Evolutionary conservation across 2,888 invertebrate genomes (phyloP).

Genomic region (Hydrotaea cyrtoneurina): DNA sequence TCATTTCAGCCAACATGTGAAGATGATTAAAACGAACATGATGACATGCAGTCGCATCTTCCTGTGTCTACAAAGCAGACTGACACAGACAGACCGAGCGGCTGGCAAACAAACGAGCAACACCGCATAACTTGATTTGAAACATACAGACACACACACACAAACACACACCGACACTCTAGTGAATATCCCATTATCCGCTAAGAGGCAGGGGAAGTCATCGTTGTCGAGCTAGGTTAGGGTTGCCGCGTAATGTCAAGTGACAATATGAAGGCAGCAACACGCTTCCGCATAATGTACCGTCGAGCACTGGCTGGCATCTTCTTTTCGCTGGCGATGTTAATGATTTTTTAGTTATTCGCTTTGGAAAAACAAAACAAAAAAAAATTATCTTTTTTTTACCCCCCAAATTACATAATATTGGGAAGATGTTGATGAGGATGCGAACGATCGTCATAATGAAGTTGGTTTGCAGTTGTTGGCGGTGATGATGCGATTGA

Average conservation of each 20-base stretch:
- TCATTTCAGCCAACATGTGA: slow-evolving; percentile 36
- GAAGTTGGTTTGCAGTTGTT: background rate
- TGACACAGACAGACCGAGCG: background rate
- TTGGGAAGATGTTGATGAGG: slow-evolving; percentile 26
- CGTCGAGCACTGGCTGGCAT: background rate
- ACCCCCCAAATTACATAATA: slow-evolving; percentile 11
- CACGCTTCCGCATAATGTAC: slow-evolving; percentile 58
- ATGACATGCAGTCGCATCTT: slow-evolving; percentile 56
- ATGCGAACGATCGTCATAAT: background rate
- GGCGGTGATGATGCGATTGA: background rate
- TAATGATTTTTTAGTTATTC: slow-evolving; percentile 36
- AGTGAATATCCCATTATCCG: background rate
- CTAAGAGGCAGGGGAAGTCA: slow-evolving; percentile 12
- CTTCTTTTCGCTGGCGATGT: background rate
- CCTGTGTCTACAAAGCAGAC: slow-evolving; percentile 45
- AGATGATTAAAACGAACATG: slow-evolving; percentile 49
- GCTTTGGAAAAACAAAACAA: background rate
- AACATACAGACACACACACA: slow-evolving; percentile 16
- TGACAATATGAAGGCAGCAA: slow-evolving; percentile 34
- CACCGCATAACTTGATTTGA: slow-evolving; percentile 18
- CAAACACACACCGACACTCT: background rate
- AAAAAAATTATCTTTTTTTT: background rate
- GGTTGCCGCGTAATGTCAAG: slow-evolving; percentile 47
- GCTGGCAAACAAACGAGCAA: background rate
- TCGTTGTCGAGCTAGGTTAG: slow-evolving; percentile 11